Evolutionary conservation across 2,113 vertebrate species (phyloP), one percentile per base, ranked within the genome.

Genomic region (Odontesthes bonariensis): DNA sequence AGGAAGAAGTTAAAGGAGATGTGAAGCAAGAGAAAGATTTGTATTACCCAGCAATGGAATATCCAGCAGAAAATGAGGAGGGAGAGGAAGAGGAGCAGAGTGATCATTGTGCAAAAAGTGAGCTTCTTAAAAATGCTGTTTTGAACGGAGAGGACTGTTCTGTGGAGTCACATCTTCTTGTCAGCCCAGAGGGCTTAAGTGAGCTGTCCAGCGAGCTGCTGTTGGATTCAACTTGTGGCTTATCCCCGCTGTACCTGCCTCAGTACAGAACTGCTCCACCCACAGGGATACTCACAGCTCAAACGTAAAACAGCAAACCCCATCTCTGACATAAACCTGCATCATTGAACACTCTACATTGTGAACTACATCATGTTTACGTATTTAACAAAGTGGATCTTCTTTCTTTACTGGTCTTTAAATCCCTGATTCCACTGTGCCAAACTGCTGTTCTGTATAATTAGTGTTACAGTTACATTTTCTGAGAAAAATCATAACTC

Each of bases 191-290:
- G 3, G 77, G 76, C 59, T 73, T 61, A 0, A 74, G 7, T 7
- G 38, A 78, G 47, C 65, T 38, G 35, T 10, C 68, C 51, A 62
- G 19, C 14, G 89, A 66, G 82, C 86, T 33, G 88, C 81, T 13
- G 82, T 81, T 86, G 46, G 79, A 5, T 65, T 62, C 61, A 16
- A 67, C 38, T 0, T 66, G 0, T 44, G 90, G 70, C 75, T 74
- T 81, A 0, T 83, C 93, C 55, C 78, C 92, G 3, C 90, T 96
- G 0, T 99, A 99, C 4, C 55, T 97, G 89, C 97, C 98, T 0
- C 98, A 99, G 64, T 98, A 97, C 85, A 95, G 90, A 83, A 86
- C 92, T 87, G 78, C 87, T 32, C 10, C 31, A 0, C 23, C 82
- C 42, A 78, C 76, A 27, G 93, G 90, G 64, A 90, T 85, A 35